phyloP scores from a whole-genome alignment of 2,888 invertebrate genomes.

The Resseliella maxima region DNA sequence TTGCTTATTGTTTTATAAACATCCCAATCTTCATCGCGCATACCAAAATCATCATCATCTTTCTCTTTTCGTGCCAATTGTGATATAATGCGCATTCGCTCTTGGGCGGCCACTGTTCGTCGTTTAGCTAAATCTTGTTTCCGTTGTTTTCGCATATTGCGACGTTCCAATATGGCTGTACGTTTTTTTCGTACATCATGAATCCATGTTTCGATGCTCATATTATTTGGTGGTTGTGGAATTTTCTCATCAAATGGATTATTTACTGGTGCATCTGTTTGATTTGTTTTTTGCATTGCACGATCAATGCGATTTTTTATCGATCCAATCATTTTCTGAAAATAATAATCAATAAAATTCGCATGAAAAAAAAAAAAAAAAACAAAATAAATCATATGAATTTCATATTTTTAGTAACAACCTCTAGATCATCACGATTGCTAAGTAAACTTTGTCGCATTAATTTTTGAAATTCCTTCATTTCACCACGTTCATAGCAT shows the following conservation, averaged over 20 bases:
- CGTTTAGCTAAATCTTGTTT: conserved; percentile 89
- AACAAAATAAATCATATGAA: neutral
- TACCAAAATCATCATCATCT: conserved; percentile 90
- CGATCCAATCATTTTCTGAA: conserved; percentile 71
- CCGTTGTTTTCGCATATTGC: conserved; percentile 80
- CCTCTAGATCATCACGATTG: conserved; percentile 54
- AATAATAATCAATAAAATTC: neutral
- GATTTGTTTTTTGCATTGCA: conserved; percentile 80
- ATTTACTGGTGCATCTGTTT: conserved; percentile 65
- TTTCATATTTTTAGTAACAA: neutral
- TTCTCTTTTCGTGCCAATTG: conserved; percentile 84
- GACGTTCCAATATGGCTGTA: conserved; percentile 66
- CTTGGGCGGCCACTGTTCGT: conserved; percentile 91
- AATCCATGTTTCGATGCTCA: conserved; percentile 64
- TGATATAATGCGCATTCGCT: conserved; percentile 94
- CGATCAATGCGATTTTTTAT: conserved; percentile 75
- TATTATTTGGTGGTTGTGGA: conserved; percentile 64
- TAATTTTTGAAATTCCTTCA: conserved; percentile 78
- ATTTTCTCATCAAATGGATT: conserved; percentile 61
- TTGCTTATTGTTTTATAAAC: conserved; percentile 89
- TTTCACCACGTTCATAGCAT: conserved; percentile 79
- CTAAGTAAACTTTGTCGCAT: neutral
- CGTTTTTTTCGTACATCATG: conserved; percentile 62
- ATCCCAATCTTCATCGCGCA: conserved; percentile 96
- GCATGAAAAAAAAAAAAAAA: neutral